phyloP scores from a whole-genome alignment of 2,113 vertebrate genomes.

The Amphiprion percula region DNA sequence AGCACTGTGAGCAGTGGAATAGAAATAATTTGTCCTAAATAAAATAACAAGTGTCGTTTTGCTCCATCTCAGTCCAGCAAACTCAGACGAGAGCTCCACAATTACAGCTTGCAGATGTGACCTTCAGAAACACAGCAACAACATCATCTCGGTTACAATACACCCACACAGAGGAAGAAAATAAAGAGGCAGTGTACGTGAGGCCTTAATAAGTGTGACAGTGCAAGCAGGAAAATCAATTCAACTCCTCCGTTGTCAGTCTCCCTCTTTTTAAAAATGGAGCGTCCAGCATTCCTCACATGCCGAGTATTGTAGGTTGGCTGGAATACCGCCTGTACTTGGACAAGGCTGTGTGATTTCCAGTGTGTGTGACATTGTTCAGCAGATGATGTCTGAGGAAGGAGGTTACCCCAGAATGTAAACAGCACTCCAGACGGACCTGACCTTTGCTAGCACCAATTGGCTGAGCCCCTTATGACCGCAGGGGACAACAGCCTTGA shows the following conservation, averaged over 20 bases:
- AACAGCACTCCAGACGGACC: slow-evolving; percentile 75
- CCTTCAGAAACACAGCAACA: slow-evolving; percentile 53
- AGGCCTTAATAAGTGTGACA: slow-evolving; percentile 65
- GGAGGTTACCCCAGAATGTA: slow-evolving; percentile 70
- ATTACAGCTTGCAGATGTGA: slow-evolving; percentile 54
- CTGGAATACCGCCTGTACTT: slow-evolving; percentile 72
- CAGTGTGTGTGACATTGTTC: slow-evolving; percentile 65
- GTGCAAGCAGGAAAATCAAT: slow-evolving; percentile 52
- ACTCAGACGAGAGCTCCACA: slow-evolving; percentile 9
- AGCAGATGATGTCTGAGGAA: slow-evolving; percentile 50
- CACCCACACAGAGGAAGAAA: slow-evolving; percentile 41
- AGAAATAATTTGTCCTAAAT: slow-evolving; percentile 10
- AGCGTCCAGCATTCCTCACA: slow-evolving; percentile 71
- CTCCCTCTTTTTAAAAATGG: slow-evolving; percentile 51
- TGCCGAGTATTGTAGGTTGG: slow-evolving; percentile 70
- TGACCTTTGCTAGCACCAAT: slow-evolving; percentile 77
- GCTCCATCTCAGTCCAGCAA: neutral
- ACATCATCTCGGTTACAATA: slow-evolving; percentile 51
- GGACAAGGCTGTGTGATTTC: slow-evolving; percentile 63
- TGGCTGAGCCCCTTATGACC: slow-evolving; percentile 65
- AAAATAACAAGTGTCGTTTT: slow-evolving; percentile 24
- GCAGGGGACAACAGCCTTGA: slow-evolving; percentile 67
- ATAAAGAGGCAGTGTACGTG: slow-evolving; percentile 64
- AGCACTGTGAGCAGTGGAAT: neutral
- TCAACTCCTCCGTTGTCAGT: slow-evolving; percentile 68